Conservation (phyloP, 2,797 vertebrate species). For the Florisuga fusca region DNA sequence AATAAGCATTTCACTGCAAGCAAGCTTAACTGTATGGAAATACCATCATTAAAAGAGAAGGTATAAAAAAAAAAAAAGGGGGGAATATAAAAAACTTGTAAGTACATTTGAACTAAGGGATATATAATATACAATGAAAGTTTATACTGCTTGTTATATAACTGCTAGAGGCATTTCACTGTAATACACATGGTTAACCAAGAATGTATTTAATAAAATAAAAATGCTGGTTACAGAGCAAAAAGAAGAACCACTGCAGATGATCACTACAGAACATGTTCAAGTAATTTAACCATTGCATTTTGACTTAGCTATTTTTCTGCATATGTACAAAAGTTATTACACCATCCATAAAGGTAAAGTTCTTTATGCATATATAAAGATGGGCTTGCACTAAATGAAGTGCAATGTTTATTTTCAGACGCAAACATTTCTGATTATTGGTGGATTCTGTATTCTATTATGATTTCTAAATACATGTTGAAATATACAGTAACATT, state of each 20-base stretch:
- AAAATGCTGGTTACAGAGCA: not conserved
- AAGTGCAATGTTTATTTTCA: not conserved
- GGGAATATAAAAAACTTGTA: not conserved
- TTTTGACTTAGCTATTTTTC: not conserved
- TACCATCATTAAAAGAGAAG: conserved; percentile 20
- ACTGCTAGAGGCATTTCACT: not conserved
- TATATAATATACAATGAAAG: not conserved
- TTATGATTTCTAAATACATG: not conserved
- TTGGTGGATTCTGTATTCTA: not conserved
- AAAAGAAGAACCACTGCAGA: not conserved
- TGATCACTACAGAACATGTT: not conserved
- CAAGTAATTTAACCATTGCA: not conserved
- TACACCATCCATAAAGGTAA: not conserved
- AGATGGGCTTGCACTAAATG: not conserved
- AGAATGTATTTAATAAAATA: not conserved
- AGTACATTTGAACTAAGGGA: not conserved
- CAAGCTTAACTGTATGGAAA: not conserved
- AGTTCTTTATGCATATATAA: not conserved
- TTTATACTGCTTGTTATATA: not conserved
- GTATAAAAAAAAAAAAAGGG: not conserved
- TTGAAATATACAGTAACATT: not conserved
- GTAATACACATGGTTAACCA: not conserved
- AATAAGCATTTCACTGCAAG: not conserved
- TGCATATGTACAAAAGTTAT: not conserved
- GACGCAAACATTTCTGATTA: not conserved